Evolutionary conservation across 2,888 invertebrate genomes (phyloP), one percentile per base, ranked within the genome.

Genomic region (Sphaerophoria taeniata): DNA sequence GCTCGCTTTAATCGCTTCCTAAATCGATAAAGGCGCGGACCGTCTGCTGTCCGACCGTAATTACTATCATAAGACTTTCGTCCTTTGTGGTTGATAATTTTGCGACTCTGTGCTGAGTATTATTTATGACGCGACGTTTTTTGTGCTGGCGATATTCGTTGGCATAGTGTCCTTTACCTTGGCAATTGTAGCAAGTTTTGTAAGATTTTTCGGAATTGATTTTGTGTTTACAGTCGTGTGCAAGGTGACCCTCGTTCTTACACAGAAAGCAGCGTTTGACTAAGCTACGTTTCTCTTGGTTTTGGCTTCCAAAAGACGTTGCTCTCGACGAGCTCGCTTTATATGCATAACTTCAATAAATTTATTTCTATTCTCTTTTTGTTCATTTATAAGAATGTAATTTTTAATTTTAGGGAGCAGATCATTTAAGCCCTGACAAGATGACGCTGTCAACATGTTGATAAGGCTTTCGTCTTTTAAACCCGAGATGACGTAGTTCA

Each of bases 181-280:
- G 70, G n/a, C 70, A 70, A n/a, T 70, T 70, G 3, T 31, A 70
- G 12, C 70, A 70, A 34, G 34, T n/a, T 12, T 7, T 56, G 34
- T 56, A 36, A 0, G 0, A 5, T 0, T 58, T 16, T 1, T 16
- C 16, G 14, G 4, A 9, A 0, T 58, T 14, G n/a, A n/a, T 58
- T 12, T 36, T 58, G 0, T 5, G n/a, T n/a, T n/a, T 2, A 4
- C 58, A 58, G 4, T 58, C 36, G 0, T 36, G 34, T 1, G 58
- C 36, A 9, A 58, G n/a, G n/a, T 58, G 58, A 16, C 12, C 12
- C n/a, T 36, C 36, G 7, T 5, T 58, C 16, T 58, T 58, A 11
- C 58, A 58, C 0, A 58, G 3, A 9, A 39, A 58, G 6, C 58
- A 58, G 5, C 1, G 4, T 9, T 39, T 58, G 16, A 4, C 0